Base-by-base conservation (phyloP, 1,140 invertebrate genomes). In the Venturia canescens region DNA sequence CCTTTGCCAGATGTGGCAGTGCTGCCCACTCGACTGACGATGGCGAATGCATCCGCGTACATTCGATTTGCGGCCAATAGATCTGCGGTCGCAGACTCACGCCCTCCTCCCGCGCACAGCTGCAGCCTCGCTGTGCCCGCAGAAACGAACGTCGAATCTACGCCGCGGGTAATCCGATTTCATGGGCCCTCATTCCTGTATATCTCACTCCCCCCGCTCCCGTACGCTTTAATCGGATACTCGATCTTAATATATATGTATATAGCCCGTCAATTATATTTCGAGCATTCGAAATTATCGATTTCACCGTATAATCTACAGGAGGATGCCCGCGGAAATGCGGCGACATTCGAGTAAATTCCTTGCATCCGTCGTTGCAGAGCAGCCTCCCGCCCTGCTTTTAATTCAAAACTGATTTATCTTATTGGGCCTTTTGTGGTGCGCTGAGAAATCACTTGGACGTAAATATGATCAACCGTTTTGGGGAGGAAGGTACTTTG, bases 61-160 rank as follows among this genome's bases (percentile, higher is more conserved):
- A 11, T 53, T 53, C 50, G 50, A n/a, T n/a, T 13, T 53, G 50
- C 50, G 50, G 50, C 50, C 50, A n/a, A 53, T 53, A 53, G 50
- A 53, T 53, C 50, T 53, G 50, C 50, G 50, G 50, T 53, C 15
- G 13, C 50, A 53, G 50, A 3, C 3, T 11, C 11, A 3, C 3
- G 31, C n/a, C 50, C 50, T 16, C 11, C 13, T n/a, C n/a, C n/a
- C n/a, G n/a, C n/a, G 11, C 50, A 16, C 11, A 13, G n/a, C 50
- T 53, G 11, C 15, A 34, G 3, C 3, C 15, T 53, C 15, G 50
- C 50, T 53, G 50, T 15, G 15, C 13, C 50, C 50, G 50, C 50
- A 53, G 50, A 53, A 53, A 53, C 50, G 50, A 11, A 53, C 50
- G 50, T n/a, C 50, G 50, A 53, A 53, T 53, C 50, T 53, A 53